Evolutionary conservation across 2,888 invertebrate genomes (phyloP), one percentile per base, ranked within the genome.

Genomic region (Hipparchia semele): DNA sequence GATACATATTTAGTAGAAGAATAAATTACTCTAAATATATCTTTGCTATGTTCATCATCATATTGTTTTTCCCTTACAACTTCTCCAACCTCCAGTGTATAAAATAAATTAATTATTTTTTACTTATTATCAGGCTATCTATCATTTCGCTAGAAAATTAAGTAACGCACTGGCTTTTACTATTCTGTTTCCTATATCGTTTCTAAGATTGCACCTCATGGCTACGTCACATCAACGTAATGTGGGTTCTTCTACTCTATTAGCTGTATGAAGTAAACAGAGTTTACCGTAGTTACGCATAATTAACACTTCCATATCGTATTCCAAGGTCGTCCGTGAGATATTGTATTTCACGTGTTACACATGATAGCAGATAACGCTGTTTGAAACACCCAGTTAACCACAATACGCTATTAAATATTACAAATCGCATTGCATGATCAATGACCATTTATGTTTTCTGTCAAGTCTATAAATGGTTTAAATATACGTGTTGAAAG

Each of bases 251-350:
- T 68, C 64, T 62, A 23, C 56, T 73, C 59, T 68, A 54, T 67
- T 72, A 67, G 68, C 70, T 70, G 70, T 73, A 66, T 71, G 56
- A 68, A 73, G 75, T 71, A 71, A 70, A 59, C 62, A 60, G 53
- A 72, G 73, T 70, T 73, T 75, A 70, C 73, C 67, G 70, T 61
- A 66, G 77, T 77, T 67, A 73, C 71, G 71, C 74, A 66, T 76
- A 76, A 76, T 77, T 77, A 77, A 66, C 73, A 73, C 71, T 62
- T 72, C 71, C 67, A 76, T 65, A 66, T 54, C 59, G 65, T 66
- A 68, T 68, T 70, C 68, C 73, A 75, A 75, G 75, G 75, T 71
- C 71, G 68, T 45, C 49, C 53, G 68, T 73, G 53, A 71, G 68
- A 58, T 71, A 70, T 67, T 62, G 10, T 45, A 46, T 70, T 75